Evolutionary conservation across 2,797 vertebrate genomes (phyloP), one percentile per base, ranked within the genome.

Genomic region (Arctocebus calabarensis): DNA sequence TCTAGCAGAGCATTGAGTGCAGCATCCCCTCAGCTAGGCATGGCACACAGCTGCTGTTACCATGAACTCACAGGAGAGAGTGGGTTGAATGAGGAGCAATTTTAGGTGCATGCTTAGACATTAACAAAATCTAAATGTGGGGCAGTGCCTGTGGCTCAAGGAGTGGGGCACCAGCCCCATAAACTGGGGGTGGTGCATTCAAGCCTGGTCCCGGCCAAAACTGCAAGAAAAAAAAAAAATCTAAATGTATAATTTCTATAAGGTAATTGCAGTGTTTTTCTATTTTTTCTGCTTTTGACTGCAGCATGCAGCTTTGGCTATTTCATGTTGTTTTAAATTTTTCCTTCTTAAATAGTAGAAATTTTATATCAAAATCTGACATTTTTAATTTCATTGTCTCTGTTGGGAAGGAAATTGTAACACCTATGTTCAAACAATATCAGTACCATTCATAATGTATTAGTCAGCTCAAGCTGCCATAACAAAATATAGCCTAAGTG

Each of bases 321-420:
- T 32, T 84, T 62, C 52, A 55, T 88, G 25, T 48, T 37, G n/a
- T n/a, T 92, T 93, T 91, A 64, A 10, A 43, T 70, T 34, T 59
- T 86, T 86, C 27, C 7, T 88, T 84, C n/a, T 73, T 64, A 71
- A 85, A 74, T 17, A 78, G 10, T 68, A 34, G 62, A 85, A 32
- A 37, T 40, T 23, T 84, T 70, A 4, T 34, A 45, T 32, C 5
- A 19, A 57, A 88, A 64, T 82, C 17, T 74, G 59, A 48, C 27
- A 78, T 70, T 84, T 94, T 66, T 40, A 71, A 71, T 64, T 91
- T 64, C 10, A 64, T 70, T 59, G 34, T 91, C 93, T 94, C 43
- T 75, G 40, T 70, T 25, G 3, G 57, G 13, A 88, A 74, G 64
- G 19, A 22, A 92, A 82, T 88, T 32, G 19, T 0, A 74, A 14